Conservation (phyloP, 1,140 invertebrate genomes). For the Ceratosolen solmsi region DNA sequence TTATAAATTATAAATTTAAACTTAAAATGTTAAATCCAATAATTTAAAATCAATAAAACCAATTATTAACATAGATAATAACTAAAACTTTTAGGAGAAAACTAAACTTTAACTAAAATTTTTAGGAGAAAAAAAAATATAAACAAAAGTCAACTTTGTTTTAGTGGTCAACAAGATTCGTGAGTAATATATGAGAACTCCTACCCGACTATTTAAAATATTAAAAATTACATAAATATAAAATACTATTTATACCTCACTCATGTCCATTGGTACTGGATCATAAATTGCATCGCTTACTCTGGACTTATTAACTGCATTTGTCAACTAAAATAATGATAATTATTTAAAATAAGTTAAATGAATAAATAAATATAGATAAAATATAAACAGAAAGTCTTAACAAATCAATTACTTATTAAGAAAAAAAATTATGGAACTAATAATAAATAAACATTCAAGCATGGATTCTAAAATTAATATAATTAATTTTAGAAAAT, state of each 20-base stretch:
- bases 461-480: neutral
- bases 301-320: constrained; percentile 47
- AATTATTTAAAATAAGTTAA: neutral
- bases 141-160: neutral
- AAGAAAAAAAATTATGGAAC: neutral
- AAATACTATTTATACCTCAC: constrained; percentile 73
- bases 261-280: constrained; percentile 76
- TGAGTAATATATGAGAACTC: constrained; percentile 34
- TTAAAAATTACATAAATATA: constrained; percentile 13
- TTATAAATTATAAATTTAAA: constrained; percentile 12
- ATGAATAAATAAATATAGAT: neutral
- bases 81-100: neutral
- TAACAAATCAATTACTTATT: neutral
- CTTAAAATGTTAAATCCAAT: neutral
- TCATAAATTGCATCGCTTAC: constrained; percentile 74
- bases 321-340: constrained; percentile 5
- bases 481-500: neutral
- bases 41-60: constrained; percentile 17
- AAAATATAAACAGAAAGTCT: neutral
- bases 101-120: too few relatives aligned
- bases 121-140: neutral
- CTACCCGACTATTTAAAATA: constrained; percentile 22
- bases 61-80: too few relatives aligned
- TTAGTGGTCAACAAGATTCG: constrained; percentile 27
- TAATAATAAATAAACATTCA: too few relatives aligned